phyloP scores from a whole-genome alignment of 2,888 invertebrate species.

The Nowickia ferox region DNA sequence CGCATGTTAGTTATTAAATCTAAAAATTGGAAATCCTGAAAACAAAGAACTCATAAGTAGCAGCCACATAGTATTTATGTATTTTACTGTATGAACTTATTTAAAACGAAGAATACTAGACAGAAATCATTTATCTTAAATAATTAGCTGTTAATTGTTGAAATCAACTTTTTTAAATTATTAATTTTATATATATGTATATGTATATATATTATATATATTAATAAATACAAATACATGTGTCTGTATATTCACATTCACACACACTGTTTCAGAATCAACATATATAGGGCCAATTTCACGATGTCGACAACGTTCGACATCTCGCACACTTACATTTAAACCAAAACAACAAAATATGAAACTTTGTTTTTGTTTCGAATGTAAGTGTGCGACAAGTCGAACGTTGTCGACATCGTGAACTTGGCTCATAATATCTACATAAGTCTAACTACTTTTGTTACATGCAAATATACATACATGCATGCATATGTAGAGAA shows the following conservation, averaged over 20 bases:
- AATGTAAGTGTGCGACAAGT: too few species aligned
- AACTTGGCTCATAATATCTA: too few species aligned
- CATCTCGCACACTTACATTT: too few species aligned
- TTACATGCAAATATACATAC: not conserved
- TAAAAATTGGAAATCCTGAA: not conserved
- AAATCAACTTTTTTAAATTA: not conserved
- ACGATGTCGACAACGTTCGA: too few species aligned
- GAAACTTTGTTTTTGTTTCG: too few species aligned
- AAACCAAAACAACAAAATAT: too few species aligned
- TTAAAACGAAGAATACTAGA: constrained; percentile 15
- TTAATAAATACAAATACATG: not conserved
- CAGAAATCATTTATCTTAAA: constrained; percentile 23
- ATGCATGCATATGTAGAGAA: not conserved
- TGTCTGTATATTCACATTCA: not conserved
- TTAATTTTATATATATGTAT: not conserved
- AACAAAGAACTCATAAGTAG: constrained; percentile 1
- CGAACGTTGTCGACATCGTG: too few species aligned
- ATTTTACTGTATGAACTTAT: constrained; percentile 6
- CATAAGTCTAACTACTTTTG: not conserved
- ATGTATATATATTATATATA: not conserved
- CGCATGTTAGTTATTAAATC: not conserved
- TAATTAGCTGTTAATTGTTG: constrained; percentile 34
- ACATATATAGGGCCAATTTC: too few species aligned
- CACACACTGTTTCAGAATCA: too few species aligned
- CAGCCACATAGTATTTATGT: not conserved